Base-by-base conservation (phyloP, 2,797 vertebrate genomes). In the Gallinago stenura region DNA sequence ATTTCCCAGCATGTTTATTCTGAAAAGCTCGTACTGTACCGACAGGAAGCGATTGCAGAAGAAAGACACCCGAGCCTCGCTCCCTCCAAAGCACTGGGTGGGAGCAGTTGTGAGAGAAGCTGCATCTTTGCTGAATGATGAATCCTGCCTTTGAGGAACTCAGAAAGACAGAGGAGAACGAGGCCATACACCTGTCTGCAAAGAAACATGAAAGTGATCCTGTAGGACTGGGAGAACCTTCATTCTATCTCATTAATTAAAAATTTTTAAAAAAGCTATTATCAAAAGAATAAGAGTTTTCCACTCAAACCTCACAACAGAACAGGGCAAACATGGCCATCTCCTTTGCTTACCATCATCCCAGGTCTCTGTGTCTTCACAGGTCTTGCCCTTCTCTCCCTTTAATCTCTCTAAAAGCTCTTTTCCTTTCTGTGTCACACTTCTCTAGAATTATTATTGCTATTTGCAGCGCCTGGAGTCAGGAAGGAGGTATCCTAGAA, bases 1-100 rank as follows among this genome's bases (percentile, higher is more conserved):
- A 75, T 54, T 80, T 33, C 84, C 83, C 90, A 25, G 62, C 1
- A 0, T 95, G 96, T 95, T 96, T 94, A 69, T 83, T 53, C 92
- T 83, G 78, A 71, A 91, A 61, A 46, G 16, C 72, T 83, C 25
- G 54, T 7, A 5, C 72, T 58, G 31, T 12, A 19, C 30, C 16
- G 83, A 13, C 58, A 89, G 94, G 86, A 92, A 92, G 70, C 1
- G 28, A 64, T 0, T 33, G 85, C 69, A 92, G 81, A 8, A 18
- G 7, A 6, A 8, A 77, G 79, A 58, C 62, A 66, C n/a, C 75
- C 75, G 15, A n/a, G 39, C 72, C 37, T 4, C 5, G 72, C 80
- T 94, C 61, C 85, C 64, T 31, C 8, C 93, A 86, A 25, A 39
- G 84, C 54, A 0, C 87, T 60, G 28, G 2, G 7, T 73, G 51